Percentiles rank a stretch among this genome's conserved stretches.
These are phyloP conservation scores for Notarius lentiginosus DNA, from an alignment of 2,113 vertebrate genomes.

Conservation along the genomic window DNA sequence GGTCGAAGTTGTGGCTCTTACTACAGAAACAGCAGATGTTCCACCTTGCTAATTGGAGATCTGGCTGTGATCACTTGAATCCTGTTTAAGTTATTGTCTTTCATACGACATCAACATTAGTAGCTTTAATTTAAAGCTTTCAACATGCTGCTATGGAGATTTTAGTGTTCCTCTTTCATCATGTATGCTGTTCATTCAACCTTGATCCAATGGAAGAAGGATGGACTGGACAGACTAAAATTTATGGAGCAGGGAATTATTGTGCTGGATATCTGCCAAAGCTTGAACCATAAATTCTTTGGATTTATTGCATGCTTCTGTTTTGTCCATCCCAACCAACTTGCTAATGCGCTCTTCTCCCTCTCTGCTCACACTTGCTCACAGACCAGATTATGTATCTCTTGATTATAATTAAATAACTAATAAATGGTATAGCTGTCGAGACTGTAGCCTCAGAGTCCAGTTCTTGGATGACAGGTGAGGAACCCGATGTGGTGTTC, in stretches of 20 bases:
- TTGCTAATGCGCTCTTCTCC: neutral
- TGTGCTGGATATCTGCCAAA: constrained; percentile 15
- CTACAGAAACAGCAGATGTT: neutral
- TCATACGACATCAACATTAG: neutral
- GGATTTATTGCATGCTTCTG: neutral
- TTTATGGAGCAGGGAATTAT: neutral
- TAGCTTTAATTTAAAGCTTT: neutral
- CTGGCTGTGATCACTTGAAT: neutral
- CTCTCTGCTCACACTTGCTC: neutral
- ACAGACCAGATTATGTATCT: neutral
- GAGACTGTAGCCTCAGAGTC: neutral
- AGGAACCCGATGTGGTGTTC: neutral
- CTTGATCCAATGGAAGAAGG: neutral
- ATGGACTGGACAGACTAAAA: neutral
- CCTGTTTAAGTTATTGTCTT: neutral
- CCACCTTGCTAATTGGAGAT: neutral
- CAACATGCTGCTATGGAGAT: neutral
- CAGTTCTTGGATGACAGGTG: neutral
- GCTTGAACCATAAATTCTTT: neutral
- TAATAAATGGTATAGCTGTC: neutral
- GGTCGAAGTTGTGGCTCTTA: neutral
- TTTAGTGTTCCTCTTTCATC: neutral
- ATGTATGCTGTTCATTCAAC: neutral
- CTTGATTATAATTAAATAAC: neutral
- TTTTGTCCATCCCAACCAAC: neutral